Evolutionary conservation across 2,888 invertebrate genomes (phyloP).

Genomic region (Invenusta paracnida): DNA sequence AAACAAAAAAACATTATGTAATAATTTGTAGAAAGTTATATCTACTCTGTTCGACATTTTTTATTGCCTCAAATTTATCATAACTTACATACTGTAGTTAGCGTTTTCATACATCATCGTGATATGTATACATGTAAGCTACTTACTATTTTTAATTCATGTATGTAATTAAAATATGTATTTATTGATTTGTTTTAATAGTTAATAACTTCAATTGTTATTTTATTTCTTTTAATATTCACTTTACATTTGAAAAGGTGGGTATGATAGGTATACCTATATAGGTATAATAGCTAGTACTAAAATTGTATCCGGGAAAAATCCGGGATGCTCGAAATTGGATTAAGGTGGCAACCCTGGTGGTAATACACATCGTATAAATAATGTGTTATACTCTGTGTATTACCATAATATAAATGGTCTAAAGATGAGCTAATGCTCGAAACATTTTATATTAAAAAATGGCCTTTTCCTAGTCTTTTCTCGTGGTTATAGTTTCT

Average conservation of each 20-base stretch:
- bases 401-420: too few relatives aligned
- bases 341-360: constrained; percentile 26
- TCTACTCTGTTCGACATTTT: constrained; percentile 27
- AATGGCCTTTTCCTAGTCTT: too few relatives aligned
- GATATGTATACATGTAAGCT: constrained; percentile 29
- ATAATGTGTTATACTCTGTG: too few relatives aligned
- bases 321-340: constrained; percentile 26
- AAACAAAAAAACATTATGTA: constrained; percentile 26
- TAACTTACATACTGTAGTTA: constrained; percentile 29
- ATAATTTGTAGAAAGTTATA: constrained; percentile 29
- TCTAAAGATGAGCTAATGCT: too few relatives aligned
- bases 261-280: constrained; percentile 20
- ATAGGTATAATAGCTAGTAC: constrained; percentile 20
- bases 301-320: constrained; percentile 26
- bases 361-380: too few relatives aligned
- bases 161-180: constrained; percentile 29
- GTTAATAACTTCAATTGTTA: constrained; percentile 29
- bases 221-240: constrained; percentile 29
- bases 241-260: constrained; percentile 29
- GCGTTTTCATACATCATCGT: constrained; percentile 12
- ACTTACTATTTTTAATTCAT: constrained; percentile 29
- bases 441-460: too few relatives aligned
- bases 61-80: constrained; percentile 29
- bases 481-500: too few relatives aligned
- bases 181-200: constrained; percentile 29